Evolutionary conservation across 2,888 invertebrate genomes (phyloP), one percentile per base, ranked within the genome.

Genomic region (Papilio protenor): DNA sequence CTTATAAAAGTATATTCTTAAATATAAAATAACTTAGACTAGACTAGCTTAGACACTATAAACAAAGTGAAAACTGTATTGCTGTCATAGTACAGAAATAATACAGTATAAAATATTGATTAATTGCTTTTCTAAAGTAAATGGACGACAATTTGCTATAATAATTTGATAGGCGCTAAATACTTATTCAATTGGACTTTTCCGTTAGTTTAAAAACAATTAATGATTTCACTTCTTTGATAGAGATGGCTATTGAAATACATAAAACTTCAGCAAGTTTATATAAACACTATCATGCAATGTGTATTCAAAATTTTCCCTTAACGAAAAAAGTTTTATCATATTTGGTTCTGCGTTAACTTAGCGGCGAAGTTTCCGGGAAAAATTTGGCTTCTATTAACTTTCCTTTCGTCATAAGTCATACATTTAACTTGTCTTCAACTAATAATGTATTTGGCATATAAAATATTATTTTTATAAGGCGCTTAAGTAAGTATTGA

Each of bases 361-460:
- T 45, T 69, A 14, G 11, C 45, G 21, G 66, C 40, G n/a, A 69
- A 45, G 40, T 40, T 69, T 21, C 14, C 66, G n/a, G 21, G n/a
- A 69, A 69, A 69, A 21, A n/a, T 66, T 66, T 40, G 40, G 11
- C 40, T n/a, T 45, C 45, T 45, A 45, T 69, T 45, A 69, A 45
- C 66, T 69, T 45, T 18, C n/a, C 66, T 69, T 69, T 45, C 45
- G 45, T 69, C 45, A 45, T 69, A 69, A 45, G 66, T 69, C 66
- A 69, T 66, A 40, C n/a, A 66, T 66, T n/a, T 69, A 69, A 69
- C 66, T 69, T 69, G 66, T 45, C n/a, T 45, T 45, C 66, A 66
- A 40, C n/a, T 69, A 45, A 45, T 69, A 69, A 45, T 45, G 45
- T 69, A 45, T 69, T 45, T n/a, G 10, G 2, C 1, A 14, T 64